A percentile compares a stretch with the other conserved stretches of the same genome.
phyloP scores from a whole-genome alignment of 64 coral and sea anemone genomes.

The Orbicella faveolata region DNA sequence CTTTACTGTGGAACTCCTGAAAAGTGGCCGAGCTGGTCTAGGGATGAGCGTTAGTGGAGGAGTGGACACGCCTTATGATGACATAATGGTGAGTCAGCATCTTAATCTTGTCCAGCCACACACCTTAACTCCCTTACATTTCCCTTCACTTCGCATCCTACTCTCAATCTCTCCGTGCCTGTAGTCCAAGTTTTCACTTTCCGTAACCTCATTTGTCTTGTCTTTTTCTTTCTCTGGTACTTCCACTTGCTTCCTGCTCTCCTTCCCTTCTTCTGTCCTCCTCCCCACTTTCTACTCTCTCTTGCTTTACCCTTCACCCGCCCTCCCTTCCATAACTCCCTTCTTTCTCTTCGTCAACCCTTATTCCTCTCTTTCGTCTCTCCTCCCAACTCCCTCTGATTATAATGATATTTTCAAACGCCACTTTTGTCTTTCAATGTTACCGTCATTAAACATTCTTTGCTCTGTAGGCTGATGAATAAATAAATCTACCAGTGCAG shows the following conservation, averaged over 20 bases:
- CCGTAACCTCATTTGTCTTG: background rate
- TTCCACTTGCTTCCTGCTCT: background rate
- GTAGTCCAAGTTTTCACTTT: background rate
- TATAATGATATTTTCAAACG: no score
- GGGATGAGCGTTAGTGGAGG: slow-evolving; percentile 80
- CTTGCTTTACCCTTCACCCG: background rate
- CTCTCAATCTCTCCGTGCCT: background rate
- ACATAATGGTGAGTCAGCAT: slow-evolving; percentile 65
- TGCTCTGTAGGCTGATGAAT: no score
- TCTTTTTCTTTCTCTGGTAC: background rate
- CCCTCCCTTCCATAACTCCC: background rate
- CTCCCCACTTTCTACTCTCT: background rate
- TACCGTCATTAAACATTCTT: no score
- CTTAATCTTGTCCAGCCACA: no score
- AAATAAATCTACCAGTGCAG: no score
- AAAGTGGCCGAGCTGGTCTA: slow-evolving; percentile 53
- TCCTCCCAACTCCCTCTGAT: no score
- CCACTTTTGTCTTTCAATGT: no score
- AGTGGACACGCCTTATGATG: slow-evolving; percentile 54
- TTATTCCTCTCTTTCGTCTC: background rate
- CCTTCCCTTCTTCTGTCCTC: background rate
- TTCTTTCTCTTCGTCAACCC: background rate
- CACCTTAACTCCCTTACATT: background rate
- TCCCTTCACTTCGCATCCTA: background rate
- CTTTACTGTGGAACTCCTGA: slow-evolving; percentile 81